phyloP scores from a whole-genome alignment of 2,888 invertebrate genomes.

The Hofmannophila pseudospretella region DNA sequence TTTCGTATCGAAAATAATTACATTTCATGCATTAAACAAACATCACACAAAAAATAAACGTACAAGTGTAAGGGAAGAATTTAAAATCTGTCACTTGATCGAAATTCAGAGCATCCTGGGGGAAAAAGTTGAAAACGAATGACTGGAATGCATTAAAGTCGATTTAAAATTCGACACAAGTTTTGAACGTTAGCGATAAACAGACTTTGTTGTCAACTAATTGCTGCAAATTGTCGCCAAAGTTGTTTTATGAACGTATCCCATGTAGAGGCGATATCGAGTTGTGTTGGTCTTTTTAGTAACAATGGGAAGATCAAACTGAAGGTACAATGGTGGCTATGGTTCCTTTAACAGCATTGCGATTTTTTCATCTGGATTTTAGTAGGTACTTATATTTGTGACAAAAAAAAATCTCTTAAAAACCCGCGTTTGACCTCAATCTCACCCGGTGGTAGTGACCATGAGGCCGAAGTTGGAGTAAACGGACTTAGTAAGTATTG shows the following conservation, averaged over 20 bases:
- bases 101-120: conserved; percentile 64
- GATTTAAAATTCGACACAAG: conserved; percentile 55
- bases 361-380: too few relatives aligned
- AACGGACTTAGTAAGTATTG: too few relatives aligned
- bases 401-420: too few relatives aligned
- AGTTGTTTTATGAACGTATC: conserved; percentile 14
- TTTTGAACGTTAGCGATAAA: conserved; percentile 34
- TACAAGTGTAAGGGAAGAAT: conserved; percentile 75
- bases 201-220: conserved; percentile 43
- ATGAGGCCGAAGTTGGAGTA: too few relatives aligned
- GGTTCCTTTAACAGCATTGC: too few relatives aligned
- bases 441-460: too few relatives aligned
- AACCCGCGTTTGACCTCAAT: too few relatives aligned
- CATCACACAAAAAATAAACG: conserved; percentile 58
- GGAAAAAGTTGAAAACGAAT: conserved; percentile 54
- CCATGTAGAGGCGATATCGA: not conserved
- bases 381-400: too few relatives aligned
- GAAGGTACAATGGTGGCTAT: too few relatives aligned
- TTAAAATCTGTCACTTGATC: conserved; percentile 74
- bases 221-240: conserved; percentile 53
- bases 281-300: too few relatives aligned
- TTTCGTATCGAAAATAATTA: conserved; percentile 64
- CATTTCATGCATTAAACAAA: conserved; percentile 55
- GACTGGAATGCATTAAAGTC: conserved; percentile 62
- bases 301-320: too few relatives aligned